Base-by-base conservation (phyloP, 2,888 invertebrate genomes). In the Macaria liturata region DNA sequence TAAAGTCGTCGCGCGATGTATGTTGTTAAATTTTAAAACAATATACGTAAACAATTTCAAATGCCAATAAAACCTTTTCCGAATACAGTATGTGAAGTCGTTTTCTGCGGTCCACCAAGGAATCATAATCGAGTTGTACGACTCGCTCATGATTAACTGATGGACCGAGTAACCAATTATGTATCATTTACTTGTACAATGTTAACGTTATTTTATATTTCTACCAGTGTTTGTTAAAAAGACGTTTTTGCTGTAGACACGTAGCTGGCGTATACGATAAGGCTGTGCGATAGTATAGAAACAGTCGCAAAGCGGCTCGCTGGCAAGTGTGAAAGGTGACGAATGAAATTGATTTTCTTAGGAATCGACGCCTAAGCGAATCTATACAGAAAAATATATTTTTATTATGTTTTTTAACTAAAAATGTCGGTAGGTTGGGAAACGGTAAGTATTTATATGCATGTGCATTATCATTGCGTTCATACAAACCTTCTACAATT, bases 281-380 rank as follows among this genome's bases (percentile, higher is more conserved):
- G 7, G 66, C 65, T 62, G 58, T 61, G 66, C 65, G 59, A 51
- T 42, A 55, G 42, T 66, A 78, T 72, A 69, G 65, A 54, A 54
- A 55, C 54, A 49, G 72, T 74, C 75, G 73, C 75, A 67, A 54
- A 37, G 76, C 75, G 73, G 71, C 75, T 32, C 50, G 87, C 89
- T 90, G 74, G 91, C 91, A 86, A 65, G 90, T 75, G 63, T 89
- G 90, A 53, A 57, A 61, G 91, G 63, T 68, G 90, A 91, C 53
- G 91, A 44, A 86, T 86, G 88, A 76, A 72, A 87, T 83, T 72
- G 84, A 49, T 60, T 60, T 49, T 55, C 46, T 31, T 60, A 60
- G 59, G 59, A 44, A 60, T 52, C 42, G n/a, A 9, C 32, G 54
- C 52, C 40, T 8, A 46, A 42, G 59, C 59, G 80, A 81, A 68